Conservation (phyloP, 2,113 vertebrate species). For the Gila orcuttii region DNA sequence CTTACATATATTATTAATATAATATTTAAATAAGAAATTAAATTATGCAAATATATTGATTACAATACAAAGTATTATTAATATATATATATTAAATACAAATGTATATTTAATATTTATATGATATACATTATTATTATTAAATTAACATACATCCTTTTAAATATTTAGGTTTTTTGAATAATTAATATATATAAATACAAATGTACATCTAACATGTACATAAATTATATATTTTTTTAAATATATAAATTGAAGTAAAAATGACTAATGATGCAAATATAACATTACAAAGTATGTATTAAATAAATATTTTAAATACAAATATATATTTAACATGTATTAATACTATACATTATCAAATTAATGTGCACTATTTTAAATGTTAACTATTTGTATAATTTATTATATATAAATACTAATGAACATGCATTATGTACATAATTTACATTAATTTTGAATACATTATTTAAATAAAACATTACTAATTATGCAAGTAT, state of each 20-base stretch:
- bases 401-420: not conserved
- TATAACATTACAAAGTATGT: too few species aligned
- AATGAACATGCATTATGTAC: not conserved
- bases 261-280: not conserved
- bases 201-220: not conserved
- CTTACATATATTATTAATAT: too few species aligned
- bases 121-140: not conserved
- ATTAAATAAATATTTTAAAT: too few species aligned
- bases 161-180: not conserved
- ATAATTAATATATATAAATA: not conserved
- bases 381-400: not conserved
- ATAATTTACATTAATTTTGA: not conserved
- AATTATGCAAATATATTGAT: too few species aligned
- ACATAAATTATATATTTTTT: not conserved
- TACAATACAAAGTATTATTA: too few species aligned
- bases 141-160: not conserved
- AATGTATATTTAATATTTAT: too few species aligned
- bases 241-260: not conserved
- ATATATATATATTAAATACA: too few species aligned
- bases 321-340: too few species aligned
- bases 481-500: not conserved
- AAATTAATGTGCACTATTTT: not conserved
- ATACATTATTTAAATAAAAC: not conserved
- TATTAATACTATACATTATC: not conserved
- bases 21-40: too few species aligned